These are phyloP conservation scores for Sebastes itinus DNA, from an alignment of 2,797 vertebrate genomes.

Conservation along the genomic window DNA sequence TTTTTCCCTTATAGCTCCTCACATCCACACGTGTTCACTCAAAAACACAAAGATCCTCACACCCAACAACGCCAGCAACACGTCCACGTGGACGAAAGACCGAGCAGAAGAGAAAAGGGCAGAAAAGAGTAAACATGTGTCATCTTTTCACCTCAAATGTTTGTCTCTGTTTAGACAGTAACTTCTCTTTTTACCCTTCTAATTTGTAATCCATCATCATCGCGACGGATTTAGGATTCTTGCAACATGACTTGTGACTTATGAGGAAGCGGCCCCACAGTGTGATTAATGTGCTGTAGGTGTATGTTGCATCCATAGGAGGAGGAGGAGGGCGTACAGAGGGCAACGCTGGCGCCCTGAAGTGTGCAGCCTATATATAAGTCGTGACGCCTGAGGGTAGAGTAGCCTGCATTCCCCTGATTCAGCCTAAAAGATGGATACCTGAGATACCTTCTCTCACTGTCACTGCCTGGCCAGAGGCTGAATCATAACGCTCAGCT, in stretches of 20 bases:
- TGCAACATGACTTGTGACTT: not conserved
- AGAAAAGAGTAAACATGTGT: slow-evolving; percentile 5
- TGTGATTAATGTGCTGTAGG: slow-evolving; percentile 36
- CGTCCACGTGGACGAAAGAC: not conserved
- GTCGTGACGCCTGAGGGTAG: slow-evolving; percentile 45
- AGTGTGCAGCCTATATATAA: slow-evolving; percentile 58
- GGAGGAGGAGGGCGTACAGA: slow-evolving; percentile 8
- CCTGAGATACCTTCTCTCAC: slow-evolving; percentile 42
- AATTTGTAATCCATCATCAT: slow-evolving; percentile 40
- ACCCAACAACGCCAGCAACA: not conserved
- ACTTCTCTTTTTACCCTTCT: slow-evolving; percentile 9
- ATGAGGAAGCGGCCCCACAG: slow-evolving; percentile 15
- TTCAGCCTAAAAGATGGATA: slow-evolving; percentile 67
- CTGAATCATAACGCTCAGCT: slow-evolving; percentile 26
- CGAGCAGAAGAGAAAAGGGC: not conserved
- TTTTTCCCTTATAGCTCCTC: not conserved
- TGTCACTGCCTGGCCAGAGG: slow-evolving; percentile 31
- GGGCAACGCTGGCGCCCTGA: slow-evolving; percentile 29
- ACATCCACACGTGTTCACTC: not conserved
- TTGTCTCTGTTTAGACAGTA: not conserved
- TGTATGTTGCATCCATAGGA: slow-evolving; percentile 23
- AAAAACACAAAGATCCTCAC: not conserved
- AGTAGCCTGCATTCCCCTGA: slow-evolving; percentile 62
- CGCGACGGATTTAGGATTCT: slow-evolving; percentile 5
- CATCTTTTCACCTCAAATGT: slow-evolving; percentile 6